Conservation (phyloP, 1,140 invertebrate genomes). For the Carcinoscorpius rotundicauda region DNA sequence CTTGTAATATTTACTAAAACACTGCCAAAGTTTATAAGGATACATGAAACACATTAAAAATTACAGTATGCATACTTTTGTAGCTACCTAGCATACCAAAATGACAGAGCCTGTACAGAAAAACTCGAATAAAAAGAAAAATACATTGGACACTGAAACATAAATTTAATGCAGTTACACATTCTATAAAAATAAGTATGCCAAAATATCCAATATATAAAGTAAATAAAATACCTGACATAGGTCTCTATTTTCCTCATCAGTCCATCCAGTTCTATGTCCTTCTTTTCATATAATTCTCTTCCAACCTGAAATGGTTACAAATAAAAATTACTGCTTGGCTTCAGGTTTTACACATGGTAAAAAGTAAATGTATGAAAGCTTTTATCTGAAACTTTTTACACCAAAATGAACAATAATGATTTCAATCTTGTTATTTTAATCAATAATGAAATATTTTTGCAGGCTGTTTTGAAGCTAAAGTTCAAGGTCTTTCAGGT, state of each 20-base stretch:
- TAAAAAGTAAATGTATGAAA: not conserved
- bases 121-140: not conserved
- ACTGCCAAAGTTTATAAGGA: too few relatives aligned
- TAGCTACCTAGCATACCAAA: too few relatives aligned
- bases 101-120: too few relatives aligned
- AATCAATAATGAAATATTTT: not conserved
- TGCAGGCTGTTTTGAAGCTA: too few relatives aligned
- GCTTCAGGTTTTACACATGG: not conserved
- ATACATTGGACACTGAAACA: constrained; percentile 3
- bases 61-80: too few relatives aligned
- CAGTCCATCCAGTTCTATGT: constrained; percentile 80
- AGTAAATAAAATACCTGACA: constrained; percentile 37
- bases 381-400: too few relatives aligned
- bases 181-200: not conserved
- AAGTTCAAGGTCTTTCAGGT: too few relatives aligned
- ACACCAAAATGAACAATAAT: not conserved
- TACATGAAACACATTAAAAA: too few relatives aligned
- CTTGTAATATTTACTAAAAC: too few relatives aligned
- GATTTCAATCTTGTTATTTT: not conserved
- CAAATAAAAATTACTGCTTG: not conserved
- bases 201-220: not conserved
- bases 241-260: constrained; percentile 89
- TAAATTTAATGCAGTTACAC: not conserved
- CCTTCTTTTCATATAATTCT: constrained; percentile 94
- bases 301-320: constrained; percentile 49